These are phyloP conservation scores for Holotrichia oblita DNA, from an alignment of 1,140 invertebrate species.

Conservation along the genomic window DNA sequence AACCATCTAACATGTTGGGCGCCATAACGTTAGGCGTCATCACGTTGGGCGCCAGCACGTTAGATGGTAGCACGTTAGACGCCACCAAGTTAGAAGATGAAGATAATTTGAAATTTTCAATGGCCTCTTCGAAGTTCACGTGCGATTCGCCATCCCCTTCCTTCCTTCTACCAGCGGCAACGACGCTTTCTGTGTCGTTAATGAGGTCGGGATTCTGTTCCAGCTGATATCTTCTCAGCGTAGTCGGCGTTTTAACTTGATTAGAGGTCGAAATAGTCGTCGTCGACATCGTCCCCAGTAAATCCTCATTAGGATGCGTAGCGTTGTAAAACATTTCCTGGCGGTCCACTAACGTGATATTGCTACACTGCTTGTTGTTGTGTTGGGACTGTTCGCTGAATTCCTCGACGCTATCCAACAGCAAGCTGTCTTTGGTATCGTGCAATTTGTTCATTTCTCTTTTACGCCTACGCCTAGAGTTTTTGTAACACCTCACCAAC, in stretches of 20 bases:
- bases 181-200: constrained; percentile 75
- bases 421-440: constrained; percentile 49
- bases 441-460: constrained; percentile 39
- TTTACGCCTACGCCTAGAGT: constrained; percentile 55
- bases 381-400: constrained; percentile 50
- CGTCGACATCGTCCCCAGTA: constrained; percentile 47
- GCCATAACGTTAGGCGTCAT: too few species aligned
- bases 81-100: constrained; percentile 37
- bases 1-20: neutral
- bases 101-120: constrained; percentile 41
- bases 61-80: too few species aligned
- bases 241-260: constrained; percentile 51
- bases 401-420: constrained; percentile 48
- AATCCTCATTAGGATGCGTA: constrained; percentile 45
- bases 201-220: constrained; percentile 82
- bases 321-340: constrained; percentile 41
- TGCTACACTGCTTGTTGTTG: constrained; percentile 4
- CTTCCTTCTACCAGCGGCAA: constrained; percentile 65
- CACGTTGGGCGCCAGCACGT: too few species aligned
- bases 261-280: constrained; percentile 57
- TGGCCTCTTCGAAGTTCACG: constrained; percentile 35
- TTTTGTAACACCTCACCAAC: constrained; percentile 68
- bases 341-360: constrained; percentile 22
- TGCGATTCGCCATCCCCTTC: constrained; percentile 60
- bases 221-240: constrained; percentile 65